Evolutionary conservation across 2,113 vertebrate genomes (phyloP), one percentile per base, ranked within the genome.

Genomic region (Pycnonotus jocosus): DNA sequence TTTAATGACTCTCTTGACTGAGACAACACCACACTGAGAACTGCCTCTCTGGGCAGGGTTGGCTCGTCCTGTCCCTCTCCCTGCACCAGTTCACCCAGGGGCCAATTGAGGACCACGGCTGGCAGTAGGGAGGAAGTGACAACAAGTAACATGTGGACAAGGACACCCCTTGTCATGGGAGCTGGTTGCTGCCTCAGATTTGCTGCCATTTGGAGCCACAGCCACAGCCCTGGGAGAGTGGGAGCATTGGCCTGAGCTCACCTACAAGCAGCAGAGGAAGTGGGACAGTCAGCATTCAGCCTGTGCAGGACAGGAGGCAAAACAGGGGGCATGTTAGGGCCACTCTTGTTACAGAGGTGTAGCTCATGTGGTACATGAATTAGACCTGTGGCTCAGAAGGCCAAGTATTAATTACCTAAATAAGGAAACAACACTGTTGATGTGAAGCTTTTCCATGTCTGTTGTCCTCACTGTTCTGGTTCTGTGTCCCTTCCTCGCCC

Each of bases 251-350:
- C 31, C 48, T 37, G 12, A 66, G 48, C 18, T 66, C 37, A 53
- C 6, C 14, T n/a, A 27, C 7, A 10, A 2, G 3, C 33, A 58
- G 15, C 37, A 1, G 5, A 54, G 71, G 38, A 12, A 50, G 37
- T 3, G 2, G 16, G 62, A 38, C 30, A 45, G 22, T 31, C 42
- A 61, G 35, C 2, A 0, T 37, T 15, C 27, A 56, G 60, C 5
- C 54, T 57, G 16, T 65, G 66, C 6, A 4, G 38, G 44, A 25
- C 40, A 65, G 28, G 18, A 61, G 28, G 18, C 5, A 53, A 48
- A 57, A 69, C 0, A 72, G 19, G 14, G 33, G 47, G 30, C 0
- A 0, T 30, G 13, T 14, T 53, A 27, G 11, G 2, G 18, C 60
- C 18, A 5, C 30, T 76, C 9, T 58, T 57, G 23, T 25, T 68